Evolutionary conservation across 2,888 invertebrate genomes (phyloP).

Genomic region (Melanostoma mellinum): DNA sequence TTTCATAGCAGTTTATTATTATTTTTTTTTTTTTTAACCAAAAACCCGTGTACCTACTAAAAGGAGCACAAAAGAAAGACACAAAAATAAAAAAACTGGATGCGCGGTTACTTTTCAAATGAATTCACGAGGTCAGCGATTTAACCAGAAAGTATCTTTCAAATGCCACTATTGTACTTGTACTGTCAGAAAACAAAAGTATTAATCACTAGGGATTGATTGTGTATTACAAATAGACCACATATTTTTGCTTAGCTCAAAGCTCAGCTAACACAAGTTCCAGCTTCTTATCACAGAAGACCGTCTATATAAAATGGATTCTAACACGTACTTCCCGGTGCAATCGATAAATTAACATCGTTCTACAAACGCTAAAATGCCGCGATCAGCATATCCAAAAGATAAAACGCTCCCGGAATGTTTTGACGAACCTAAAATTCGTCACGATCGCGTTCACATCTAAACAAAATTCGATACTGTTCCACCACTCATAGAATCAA

Average conservation of each 20-base stretch:
- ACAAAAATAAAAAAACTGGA: conserved; percentile 19
- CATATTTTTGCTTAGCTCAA: conserved; percentile 9
- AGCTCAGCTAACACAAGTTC: background rate
- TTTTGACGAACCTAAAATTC: conserved; percentile 4
- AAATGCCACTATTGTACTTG: conserved; percentile 34
- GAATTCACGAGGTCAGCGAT: conserved; percentile 46
- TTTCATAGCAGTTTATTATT: conserved; percentile 33
- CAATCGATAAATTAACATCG: conserved; percentile 40
- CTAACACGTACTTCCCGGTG: conserved; percentile 43
- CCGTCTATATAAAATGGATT: conserved; percentile 18
- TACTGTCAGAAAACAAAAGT: background rate
- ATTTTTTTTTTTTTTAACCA: background rate
- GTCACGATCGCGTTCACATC: conserved; percentile 46
- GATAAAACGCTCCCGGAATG: conserved; percentile 31
- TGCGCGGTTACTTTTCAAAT: conserved; percentile 28
- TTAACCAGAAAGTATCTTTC: conserved; percentile 29
- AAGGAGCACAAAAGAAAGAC: conserved; percentile 13
- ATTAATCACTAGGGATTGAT: conserved; percentile 23
- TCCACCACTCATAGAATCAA: background rate
- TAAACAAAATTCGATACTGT: conserved; percentile 22
- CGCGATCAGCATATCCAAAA: conserved; percentile 33
- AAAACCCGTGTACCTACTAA: background rate
- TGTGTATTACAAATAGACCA: background rate
- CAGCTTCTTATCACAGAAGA: background rate
- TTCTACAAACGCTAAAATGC: conserved; percentile 5